phyloP scores from a whole-genome alignment of 2,888 invertebrate genomes.

The Drosophila mimetica region DNA sequence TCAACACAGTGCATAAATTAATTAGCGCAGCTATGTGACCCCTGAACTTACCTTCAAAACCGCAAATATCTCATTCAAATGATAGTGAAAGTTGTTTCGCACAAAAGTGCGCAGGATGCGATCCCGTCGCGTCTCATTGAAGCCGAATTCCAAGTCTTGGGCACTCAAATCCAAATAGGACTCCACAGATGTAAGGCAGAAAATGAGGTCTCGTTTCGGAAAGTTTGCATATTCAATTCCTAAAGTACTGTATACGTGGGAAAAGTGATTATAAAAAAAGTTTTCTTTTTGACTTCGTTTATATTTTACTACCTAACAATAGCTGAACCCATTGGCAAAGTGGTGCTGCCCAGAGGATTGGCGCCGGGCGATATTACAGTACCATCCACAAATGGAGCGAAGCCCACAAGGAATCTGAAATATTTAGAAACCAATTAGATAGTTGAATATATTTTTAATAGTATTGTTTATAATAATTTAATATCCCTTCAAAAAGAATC shows the following conservation, averaged over 20 bases:
- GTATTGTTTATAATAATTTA: too few relatives aligned
- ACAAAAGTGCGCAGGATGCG: slow-evolving; percentile 95
- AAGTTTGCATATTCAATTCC: slow-evolving; percentile 93
- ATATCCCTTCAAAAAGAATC: slow-evolving; percentile 74
- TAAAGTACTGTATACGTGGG: slow-evolving; percentile 85
- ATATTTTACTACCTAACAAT: slow-evolving; percentile 84
- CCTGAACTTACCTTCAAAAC: slow-evolving; percentile 87
- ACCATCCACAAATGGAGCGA: slow-evolving; percentile 97
- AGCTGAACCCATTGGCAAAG: slow-evolving; percentile 84
- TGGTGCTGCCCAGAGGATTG: slow-evolving; percentile 78
- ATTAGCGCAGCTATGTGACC: neutral
- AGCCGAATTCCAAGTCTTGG: slow-evolving; percentile 94
- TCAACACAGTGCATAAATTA: neutral
- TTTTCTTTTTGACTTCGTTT: neutral
- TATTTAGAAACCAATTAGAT: too few relatives aligned
- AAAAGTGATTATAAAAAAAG: neutral
- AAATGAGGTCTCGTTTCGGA: slow-evolving; percentile 91
- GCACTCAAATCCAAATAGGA: slow-evolving; percentile 93
- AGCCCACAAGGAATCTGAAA: slow-evolving; percentile 91
- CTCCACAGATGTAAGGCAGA: slow-evolving; percentile 93
- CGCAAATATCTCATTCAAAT: slow-evolving; percentile 97
- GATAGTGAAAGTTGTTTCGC: slow-evolving; percentile 96
- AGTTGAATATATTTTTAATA: too few relatives aligned
- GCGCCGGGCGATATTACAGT: slow-evolving; percentile 89
- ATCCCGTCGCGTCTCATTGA: slow-evolving; percentile 94